Evolutionary conservation across 1,140 invertebrate species (phyloP), one percentile per base, ranked within the genome.

Genomic region (Drosophila tropicalis): DNA sequence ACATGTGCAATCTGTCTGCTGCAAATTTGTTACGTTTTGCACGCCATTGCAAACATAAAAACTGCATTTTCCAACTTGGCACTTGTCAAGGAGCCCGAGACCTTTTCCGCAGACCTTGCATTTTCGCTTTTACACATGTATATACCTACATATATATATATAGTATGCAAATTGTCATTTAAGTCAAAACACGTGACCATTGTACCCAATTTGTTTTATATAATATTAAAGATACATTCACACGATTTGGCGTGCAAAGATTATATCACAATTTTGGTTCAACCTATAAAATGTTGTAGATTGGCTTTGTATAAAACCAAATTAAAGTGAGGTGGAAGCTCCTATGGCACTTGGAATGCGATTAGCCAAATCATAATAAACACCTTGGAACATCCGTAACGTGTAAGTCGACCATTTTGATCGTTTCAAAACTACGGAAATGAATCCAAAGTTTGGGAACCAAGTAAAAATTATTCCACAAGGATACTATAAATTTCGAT

Each of bases 1-100:
- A 78, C 74, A 78, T 78, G 76, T 78, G 76, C 74, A 78, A 77
- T 78, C 75, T 78, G 76, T 78, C 74, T 72, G 63, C 62, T 69
- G 69, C 65, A 72, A 77, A 77, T 72, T 77, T 77, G 76, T 74
- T 76, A 76, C 76, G 66, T 75, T 64, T 63, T 72, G 74, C 74
- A 77, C 74, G 74, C 62, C 41, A 78, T 51, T 63, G 57, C 60
- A 70, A 79, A 79, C 76, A 79, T 79, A 79, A 79, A 79, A 79
- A 79, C 65, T 79, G 76, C 76, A 79, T 79, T 79, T 79, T 72
- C 44, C 76, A 73, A 79, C 76, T 79, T 79, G 78, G 75, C 76
- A 73, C 76, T 51, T 51, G 44, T 51, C 44, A 51, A 51, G 44
- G 44, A 51, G 44, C 17, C 44, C 7, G 17, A 51, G 44, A 51